A percentile compares a stretch with the other conserved stretches of the same genome.
Conservation (phyloP, 2,113 vertebrate species). For the Tylochromis polylepis region DNA sequence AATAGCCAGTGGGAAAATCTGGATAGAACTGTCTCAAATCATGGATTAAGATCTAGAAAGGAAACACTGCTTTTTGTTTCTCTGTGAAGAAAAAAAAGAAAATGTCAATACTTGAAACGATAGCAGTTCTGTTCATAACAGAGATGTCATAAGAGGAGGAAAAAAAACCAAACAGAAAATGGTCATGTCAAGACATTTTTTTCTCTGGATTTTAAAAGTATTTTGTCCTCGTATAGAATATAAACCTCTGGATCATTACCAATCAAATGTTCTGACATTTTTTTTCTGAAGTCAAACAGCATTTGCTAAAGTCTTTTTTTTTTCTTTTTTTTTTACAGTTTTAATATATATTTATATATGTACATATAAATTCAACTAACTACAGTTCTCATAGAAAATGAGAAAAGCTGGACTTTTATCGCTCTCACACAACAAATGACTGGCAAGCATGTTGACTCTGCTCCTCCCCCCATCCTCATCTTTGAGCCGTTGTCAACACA, state of each 20-base stretch:
- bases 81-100: conserved; percentile 27
- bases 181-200: not conserved
- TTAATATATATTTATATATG: conserved; percentile 75
- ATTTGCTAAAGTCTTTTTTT: conserved; percentile 55
- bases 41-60: conserved; percentile 43
- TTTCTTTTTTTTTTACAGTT: conserved; percentile 68
- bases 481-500: not conserved
- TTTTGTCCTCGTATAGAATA: conserved; percentile 73
- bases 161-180: conserved; percentile 14
- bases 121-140: conserved; percentile 26
- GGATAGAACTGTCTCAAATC: conserved; percentile 37
- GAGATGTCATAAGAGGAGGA: not conserved
- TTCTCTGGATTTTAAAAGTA: conserved; percentile 64
- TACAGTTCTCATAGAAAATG: conserved; percentile 76
- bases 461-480: not conserved
- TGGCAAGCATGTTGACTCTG: conserved; percentile 48
- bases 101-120: conserved; percentile 34
- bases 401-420: conserved; percentile 67
- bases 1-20: conserved; percentile 49
- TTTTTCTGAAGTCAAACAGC: conserved; percentile 63
- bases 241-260: conserved; percentile 76
- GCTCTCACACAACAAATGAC: conserved; percentile 63
- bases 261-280: conserved; percentile 59
- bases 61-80: conserved; percentile 20
- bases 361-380: conserved; percentile 74